Conservation (phyloP, 2,888 invertebrate genomes). For the Pandemis cinnamomeana region DNA sequence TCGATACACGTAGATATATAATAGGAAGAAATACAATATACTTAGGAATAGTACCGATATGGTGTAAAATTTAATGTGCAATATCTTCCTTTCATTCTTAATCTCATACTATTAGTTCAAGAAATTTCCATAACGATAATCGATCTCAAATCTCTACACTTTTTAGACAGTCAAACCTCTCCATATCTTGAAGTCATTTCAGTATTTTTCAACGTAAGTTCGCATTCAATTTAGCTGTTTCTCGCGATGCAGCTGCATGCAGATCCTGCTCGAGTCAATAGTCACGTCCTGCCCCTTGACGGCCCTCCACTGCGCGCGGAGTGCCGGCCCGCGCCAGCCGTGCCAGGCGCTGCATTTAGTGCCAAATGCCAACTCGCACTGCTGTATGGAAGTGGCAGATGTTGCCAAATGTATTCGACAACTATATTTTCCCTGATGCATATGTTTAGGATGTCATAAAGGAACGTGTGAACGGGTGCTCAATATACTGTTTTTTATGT, state of each 20-base stretch:
- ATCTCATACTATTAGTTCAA: too few species aligned
- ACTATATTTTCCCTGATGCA: background rate
- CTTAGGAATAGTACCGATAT: too few species aligned
- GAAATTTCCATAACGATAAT: too few species aligned
- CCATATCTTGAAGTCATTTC: background rate
- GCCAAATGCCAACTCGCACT: conserved; percentile 44
- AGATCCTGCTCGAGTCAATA: conserved; percentile 55
- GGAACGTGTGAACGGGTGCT: background rate
- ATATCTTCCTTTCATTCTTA: too few species aligned
- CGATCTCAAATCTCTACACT: too few species aligned
- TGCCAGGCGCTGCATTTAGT: conserved; percentile 55
- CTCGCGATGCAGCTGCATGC: conserved; percentile 38
- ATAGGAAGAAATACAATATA: too few species aligned
- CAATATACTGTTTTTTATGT: too few species aligned
- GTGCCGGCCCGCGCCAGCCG: conserved; percentile 46
- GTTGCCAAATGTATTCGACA: conserved; percentile 40
- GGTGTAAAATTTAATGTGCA: too few species aligned
- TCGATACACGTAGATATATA: too few species aligned
- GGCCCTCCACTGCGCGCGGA: conserved; percentile 59
- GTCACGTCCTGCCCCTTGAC: conserved; percentile 75
- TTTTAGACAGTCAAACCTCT: background rate
- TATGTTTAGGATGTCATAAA: background rate
- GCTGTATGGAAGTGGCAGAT: conserved; percentile 46
- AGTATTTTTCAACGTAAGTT: conserved; percentile 9
- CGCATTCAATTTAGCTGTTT: conserved; percentile 43